Conservation (phyloP, 2,888 invertebrate species). For the Scrobipalpa costella region DNA sequence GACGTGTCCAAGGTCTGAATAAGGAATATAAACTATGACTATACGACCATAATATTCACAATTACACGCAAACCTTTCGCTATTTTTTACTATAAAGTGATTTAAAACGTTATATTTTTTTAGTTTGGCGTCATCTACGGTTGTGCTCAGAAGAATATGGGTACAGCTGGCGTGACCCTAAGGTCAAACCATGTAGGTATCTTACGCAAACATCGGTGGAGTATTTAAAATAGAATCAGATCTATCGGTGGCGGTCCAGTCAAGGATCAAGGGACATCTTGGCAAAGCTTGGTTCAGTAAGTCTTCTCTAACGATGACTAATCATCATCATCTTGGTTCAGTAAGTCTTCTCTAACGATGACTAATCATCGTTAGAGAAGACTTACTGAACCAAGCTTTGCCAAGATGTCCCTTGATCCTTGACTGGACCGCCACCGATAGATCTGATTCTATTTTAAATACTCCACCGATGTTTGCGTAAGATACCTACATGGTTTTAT, state of each 20-base stretch:
- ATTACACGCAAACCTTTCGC: too few relatives aligned
- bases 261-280: constrained; percentile 91
- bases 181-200: constrained; percentile 39
- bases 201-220: constrained; percentile 96
- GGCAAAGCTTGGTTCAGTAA: constrained; percentile 89
- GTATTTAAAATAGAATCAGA: constrained; percentile 97
- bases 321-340: too few relatives aligned
- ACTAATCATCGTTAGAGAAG: constrained; percentile 95
- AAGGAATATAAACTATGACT: too few relatives aligned
- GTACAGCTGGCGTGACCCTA: constrained; percentile 96
- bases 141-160: constrained; percentile 99
- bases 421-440: constrained; percentile 90
- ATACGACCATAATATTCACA: too few relatives aligned
- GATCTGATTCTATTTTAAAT: constrained; percentile 95
- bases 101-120: too few relatives aligned
- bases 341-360: constrained; percentile 94
- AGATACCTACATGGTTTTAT: constrained; percentile 55
- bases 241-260: constrained; percentile 90
- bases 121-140: constrained; percentile 97
- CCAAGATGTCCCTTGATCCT: constrained; percentile 91
- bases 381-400: constrained; percentile 90
- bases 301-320: constrained; percentile 95
- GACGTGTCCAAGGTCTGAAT: constrained; percentile 93
- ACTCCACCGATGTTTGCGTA: constrained; percentile 98
- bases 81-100: too few relatives aligned